A percentile compares a stretch with the other conserved stretches of the same genome.
phyloP scores from a whole-genome alignment of 2,888 invertebrate genomes.

The Bruchidius siliquastri region DNA sequence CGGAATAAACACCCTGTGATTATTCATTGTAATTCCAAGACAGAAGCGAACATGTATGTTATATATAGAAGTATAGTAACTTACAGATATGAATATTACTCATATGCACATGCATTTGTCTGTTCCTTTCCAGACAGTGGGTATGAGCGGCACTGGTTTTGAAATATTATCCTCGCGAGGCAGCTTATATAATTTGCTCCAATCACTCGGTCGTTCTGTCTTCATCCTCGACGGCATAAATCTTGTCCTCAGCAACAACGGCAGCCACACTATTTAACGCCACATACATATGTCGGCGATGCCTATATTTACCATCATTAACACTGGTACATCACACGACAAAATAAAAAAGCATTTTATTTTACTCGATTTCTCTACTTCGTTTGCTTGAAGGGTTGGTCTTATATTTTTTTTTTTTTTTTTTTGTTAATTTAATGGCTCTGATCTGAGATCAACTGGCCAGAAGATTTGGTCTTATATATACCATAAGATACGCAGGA shows the following conservation, averaged over 20 bases:
- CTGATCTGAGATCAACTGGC: too few relatives aligned
- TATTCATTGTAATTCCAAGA: too few relatives aligned
- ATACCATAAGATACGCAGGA: too few relatives aligned
- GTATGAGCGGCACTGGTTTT: slow-evolving; percentile 4
- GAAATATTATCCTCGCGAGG: slow-evolving; percentile 24
- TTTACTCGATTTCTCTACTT: not conserved
- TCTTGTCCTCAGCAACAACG: slow-evolving; percentile 39
- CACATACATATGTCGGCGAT: slow-evolving; percentile 39
- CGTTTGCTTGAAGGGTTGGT: too few relatives aligned
- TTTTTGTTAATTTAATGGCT: too few relatives aligned
- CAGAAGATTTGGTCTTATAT: too few relatives aligned
- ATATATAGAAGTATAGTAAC: not conserved
- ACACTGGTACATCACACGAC: not conserved
- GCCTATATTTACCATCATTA: not conserved
- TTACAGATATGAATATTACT: not conserved
- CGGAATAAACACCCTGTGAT: too few relatives aligned
- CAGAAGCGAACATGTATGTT: too few relatives aligned
- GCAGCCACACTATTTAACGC: slow-evolving; percentile 37
- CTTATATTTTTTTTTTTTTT: too few relatives aligned
- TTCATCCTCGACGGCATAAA: slow-evolving; percentile 37
- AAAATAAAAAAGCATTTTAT: not conserved
- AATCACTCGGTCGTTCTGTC: slow-evolving; percentile 44
- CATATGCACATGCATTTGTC: not conserved
- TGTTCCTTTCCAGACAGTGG: not conserved
- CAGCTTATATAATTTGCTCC: slow-evolving; percentile 46